Evolutionary conservation across 2,888 invertebrate genomes (phyloP), one percentile per base, ranked within the genome.

Genomic region (Lasioglossum lativentre): DNA sequence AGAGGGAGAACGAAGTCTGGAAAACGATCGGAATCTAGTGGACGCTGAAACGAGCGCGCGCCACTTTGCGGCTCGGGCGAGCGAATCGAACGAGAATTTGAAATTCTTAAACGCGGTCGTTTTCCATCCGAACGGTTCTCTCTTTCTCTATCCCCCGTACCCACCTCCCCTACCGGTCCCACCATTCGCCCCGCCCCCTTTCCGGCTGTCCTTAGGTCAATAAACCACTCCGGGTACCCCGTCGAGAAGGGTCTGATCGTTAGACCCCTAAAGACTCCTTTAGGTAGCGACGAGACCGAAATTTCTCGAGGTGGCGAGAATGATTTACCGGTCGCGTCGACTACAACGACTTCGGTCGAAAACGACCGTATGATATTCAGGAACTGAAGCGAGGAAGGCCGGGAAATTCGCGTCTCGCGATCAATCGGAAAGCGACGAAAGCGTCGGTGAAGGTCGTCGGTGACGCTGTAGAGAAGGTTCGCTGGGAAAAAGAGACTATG

Each of bases 351-450:
- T 63, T 30, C 27, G 16, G 2, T 12, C 4, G n/a, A 56, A n/a
- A n/a, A n/a, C 56, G 10, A 12, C n/a, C n/a, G n/a, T n/a, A n/a
- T n/a, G n/a, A n/a, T n/a, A n/a, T n/a, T n/a, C n/a, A n/a, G n/a
- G 71, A 85, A 73, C 73, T 79, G 47, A 30, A 23, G 47, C 42
- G 47, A n/a, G n/a, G 80, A 38, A 40, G 38, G 38, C 10, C 38
- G 23, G 68, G 38, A n/a, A 68, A 68, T 66, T 80, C 47, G n/a
- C 83, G 80, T 42, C 59, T 16, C 30, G 19, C 38, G 73, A 85
- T 80, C 80, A 71, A 75, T 80, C 76, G 82, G 19, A 81, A 81
- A 75, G 40, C 12, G 63, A 80, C 78, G 80, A 87, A 84, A 86
- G 71, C 52, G 38, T 27, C 68, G 79, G 52, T 78, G 80, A 87